Evolutionary conservation across 1,140 invertebrate species (phyloP), one percentile per base, ranked within the genome.

Genomic region (Nasonia vitripennis): DNA sequence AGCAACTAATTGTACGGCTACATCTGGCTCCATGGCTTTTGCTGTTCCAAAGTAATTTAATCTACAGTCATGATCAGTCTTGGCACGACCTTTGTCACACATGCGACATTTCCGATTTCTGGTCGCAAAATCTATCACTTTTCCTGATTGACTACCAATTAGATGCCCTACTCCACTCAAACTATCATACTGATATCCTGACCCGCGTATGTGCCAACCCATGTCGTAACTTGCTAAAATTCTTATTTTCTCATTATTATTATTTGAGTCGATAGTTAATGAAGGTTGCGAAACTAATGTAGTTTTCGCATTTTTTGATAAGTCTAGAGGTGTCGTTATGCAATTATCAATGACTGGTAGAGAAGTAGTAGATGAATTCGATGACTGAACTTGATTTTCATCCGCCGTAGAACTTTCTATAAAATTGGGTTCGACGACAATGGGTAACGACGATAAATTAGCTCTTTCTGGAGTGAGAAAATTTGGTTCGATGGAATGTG

Each of bases 131-230:
- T 74, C 70, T 4, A 86, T 34, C 51, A 83, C 75, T 83, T 75
- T 84, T 27, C 78, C 78, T 34, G 77, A 34, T 11, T 77, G 17
- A 71, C 17, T 74, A n/a, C 81, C 68, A 48, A 87, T 80, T 17
- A 87, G 27, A 37, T 83, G 74, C 5, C 67, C 81, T 34, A 55
- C 48, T 20, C 82, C 86, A 74, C 77, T 82, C 67, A 84, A 51
- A 80, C 86, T 84, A 45, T 86, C 82, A 27, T 86, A 86, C 10
- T 68, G 78, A 83, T 55, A 78, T 20, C 78, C 81, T n/a, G 55
- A 80, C 4, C 81, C 81, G 7, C 62, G 71, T 48, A 81, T 79
- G 14, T 55, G 20, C 81, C 81, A 86, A 55, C 70, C 86, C 81
- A 84, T 83, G 70, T 86, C 86, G 27, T 81, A 86, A 34, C 78